phyloP scores from a whole-genome alignment of 1,140 invertebrate genomes.

The Drosophila melanica region DNA sequence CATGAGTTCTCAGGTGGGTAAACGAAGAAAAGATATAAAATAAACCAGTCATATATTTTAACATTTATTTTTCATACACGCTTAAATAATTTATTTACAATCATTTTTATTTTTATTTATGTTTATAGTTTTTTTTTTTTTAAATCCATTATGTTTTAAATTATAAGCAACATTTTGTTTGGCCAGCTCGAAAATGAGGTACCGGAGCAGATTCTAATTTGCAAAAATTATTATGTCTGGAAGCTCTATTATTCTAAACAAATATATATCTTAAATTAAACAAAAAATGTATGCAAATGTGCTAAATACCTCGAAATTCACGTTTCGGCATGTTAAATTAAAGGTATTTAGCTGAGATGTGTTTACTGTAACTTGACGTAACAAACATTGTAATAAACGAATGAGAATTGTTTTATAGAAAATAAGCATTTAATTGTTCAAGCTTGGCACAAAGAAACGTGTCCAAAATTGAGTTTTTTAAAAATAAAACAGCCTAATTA shows the following conservation, averaged over 20 bases:
- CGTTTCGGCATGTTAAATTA: constrained; percentile 20
- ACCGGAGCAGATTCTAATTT: too few species aligned
- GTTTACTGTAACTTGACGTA: background rate
- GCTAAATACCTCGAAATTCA: background rate
- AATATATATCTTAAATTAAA: too few species aligned
- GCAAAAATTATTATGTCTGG: too few species aligned
- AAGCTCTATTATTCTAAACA: too few species aligned
- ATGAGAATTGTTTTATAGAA: background rate
- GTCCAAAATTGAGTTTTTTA: constrained; percentile 35
- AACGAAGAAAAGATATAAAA: constrained; percentile 22
- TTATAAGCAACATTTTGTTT: background rate
- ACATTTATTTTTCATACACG: constrained; percentile 33
- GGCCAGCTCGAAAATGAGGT: background rate
- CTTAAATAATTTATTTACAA: constrained; percentile 17
- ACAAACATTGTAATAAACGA: constrained; percentile 1
- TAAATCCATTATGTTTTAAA: background rate
- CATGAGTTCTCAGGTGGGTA: constrained; percentile 77
- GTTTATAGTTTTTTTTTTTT: background rate
- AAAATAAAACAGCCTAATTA: background rate
- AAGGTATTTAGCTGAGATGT: constrained; percentile 3
- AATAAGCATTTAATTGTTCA: constrained; percentile 56
- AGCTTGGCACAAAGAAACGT: constrained; percentile 34
- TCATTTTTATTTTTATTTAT: background rate
- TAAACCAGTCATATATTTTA: constrained; percentile 3
- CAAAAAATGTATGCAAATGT: too few species aligned